phyloP scores from a whole-genome alignment of 2,888 invertebrate genomes.

The Notocelia uddmanniana region DNA sequence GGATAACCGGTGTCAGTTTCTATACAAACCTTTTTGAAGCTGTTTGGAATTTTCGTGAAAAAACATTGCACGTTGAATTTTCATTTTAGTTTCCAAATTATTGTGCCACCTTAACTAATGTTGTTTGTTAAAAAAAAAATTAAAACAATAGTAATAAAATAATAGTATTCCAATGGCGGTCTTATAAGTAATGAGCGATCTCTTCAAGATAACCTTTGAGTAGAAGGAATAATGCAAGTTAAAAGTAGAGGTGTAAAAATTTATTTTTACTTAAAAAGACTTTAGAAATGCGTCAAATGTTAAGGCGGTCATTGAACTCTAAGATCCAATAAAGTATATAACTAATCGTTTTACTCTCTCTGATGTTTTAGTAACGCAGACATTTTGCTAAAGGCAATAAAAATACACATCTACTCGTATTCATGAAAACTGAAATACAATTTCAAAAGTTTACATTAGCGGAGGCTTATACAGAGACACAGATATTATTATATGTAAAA shows the following conservation, averaged over 20 bases:
- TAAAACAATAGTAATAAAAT: too few species aligned
- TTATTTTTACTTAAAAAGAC: background rate
- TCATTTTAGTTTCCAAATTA: background rate
- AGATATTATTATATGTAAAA: background rate
- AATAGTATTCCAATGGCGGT: too few species aligned
- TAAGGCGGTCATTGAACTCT: constrained; percentile 3
- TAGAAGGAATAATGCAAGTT: too few species aligned
- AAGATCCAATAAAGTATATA: constrained; percentile 18
- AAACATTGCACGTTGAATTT: background rate
- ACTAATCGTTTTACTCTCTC: constrained; percentile 14
- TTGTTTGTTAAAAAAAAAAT: too few species aligned
- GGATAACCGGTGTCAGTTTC: background rate
- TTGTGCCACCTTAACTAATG: too few species aligned
- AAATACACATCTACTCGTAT: constrained; percentile 16
- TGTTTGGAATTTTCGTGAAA: background rate
- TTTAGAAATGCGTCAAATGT: background rate
- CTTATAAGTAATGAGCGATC: too few species aligned
- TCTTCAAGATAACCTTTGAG: too few species aligned
- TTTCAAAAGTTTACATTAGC: background rate
- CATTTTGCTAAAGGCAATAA: constrained; percentile 15
- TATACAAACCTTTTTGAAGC: constrained; percentile 8
- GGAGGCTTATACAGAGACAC: background rate
- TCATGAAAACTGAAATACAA: background rate
- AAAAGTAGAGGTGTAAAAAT: too few species aligned
- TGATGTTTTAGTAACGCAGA: constrained; percentile 12